Evolutionary conservation across 2,888 invertebrate genomes (phyloP).

Genomic region (Luffia ferchaultella): DNA sequence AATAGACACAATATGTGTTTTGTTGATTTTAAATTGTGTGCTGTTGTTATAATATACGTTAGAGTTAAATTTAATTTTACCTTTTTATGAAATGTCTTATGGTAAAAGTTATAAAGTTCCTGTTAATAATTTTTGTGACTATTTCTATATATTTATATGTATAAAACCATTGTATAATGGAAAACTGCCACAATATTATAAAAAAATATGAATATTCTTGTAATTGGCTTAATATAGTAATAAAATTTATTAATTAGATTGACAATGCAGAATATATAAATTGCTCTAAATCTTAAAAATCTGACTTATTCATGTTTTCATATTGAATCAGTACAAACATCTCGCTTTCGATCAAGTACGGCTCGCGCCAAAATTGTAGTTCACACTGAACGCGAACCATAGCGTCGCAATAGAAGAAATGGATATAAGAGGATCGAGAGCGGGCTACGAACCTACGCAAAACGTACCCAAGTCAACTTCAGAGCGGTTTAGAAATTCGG

Average conservation of each 20-base stretch:
- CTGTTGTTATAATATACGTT: conserved; percentile 12
- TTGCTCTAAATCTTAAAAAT: too few relatives aligned
- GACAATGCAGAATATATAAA: not conserved
- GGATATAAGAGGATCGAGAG: too few relatives aligned
- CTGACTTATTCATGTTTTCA: too few relatives aligned
- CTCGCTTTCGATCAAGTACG: too few relatives aligned
- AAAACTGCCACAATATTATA: not conserved
- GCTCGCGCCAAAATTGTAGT: too few relatives aligned
- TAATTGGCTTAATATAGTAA: conserved; percentile 1
- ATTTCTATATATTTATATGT: not conserved
- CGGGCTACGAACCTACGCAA: too few relatives aligned
- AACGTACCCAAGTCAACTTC: too few relatives aligned
- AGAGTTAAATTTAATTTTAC: not conserved
- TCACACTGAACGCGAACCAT: too few relatives aligned
- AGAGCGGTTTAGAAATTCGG: too few relatives aligned
- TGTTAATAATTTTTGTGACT: not conserved
- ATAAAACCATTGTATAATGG: not conserved
- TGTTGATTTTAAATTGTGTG: conserved; percentile 13
- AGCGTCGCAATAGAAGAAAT: too few relatives aligned
- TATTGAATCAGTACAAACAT: too few relatives aligned
- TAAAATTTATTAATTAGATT: not conserved
- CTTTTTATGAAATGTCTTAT: conserved; percentile 6
- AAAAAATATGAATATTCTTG: conserved; percentile 1
- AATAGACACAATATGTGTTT: conserved; percentile 19
- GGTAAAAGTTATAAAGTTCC: conserved; percentile 7